A percentile compares a stretch with the other conserved stretches of the same genome.
phyloP scores from a whole-genome alignment of 2,888 invertebrate species.

The Andrena chrysosceles region DNA sequence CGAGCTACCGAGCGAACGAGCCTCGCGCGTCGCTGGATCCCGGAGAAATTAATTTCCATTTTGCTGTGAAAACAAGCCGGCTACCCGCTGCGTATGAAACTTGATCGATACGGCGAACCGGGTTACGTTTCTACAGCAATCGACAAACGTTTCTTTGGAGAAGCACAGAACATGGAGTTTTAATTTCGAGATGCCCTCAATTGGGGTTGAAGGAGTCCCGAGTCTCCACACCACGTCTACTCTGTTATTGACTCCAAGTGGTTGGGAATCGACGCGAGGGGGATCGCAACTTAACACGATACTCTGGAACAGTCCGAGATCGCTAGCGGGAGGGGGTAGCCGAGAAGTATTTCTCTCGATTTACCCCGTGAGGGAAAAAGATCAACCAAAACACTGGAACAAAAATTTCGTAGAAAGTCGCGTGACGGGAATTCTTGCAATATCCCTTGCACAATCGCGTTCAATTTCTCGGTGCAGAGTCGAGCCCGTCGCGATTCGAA shows the following conservation, averaged over 20 bases:
- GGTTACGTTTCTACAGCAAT: no score
- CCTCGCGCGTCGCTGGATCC: slow-evolving; percentile 5
- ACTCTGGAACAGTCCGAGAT: slow-evolving; percentile 1
- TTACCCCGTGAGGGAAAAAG: slow-evolving; percentile 45
- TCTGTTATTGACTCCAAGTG: slow-evolving; percentile 23
- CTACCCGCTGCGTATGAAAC: not conserved
- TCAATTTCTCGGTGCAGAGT: not conserved
- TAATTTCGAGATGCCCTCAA: no score
- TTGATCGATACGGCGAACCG: not conserved
- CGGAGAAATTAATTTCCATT: slow-evolving; percentile 24
- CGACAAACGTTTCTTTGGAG: no score
- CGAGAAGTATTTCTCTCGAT: slow-evolving; percentile 48
- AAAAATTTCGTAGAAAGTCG: not conserved
- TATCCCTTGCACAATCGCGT: not conserved
- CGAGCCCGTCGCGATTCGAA: slow-evolving; percentile 1
- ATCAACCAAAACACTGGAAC: slow-evolving; percentile 8
- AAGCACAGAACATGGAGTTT: no score
- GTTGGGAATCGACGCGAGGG: slow-evolving; percentile 34
- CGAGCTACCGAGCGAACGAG: slow-evolving; percentile 22
- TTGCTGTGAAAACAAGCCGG: not conserved
- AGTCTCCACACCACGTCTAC: not conserved
- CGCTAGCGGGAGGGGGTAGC: no score
- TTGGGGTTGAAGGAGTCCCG: no score
- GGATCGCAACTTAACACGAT: slow-evolving; percentile 47
- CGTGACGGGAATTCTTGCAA: not conserved